phyloP scores from a whole-genome alignment of 2,113 vertebrate genomes.

The Rutilus rutilus region DNA sequence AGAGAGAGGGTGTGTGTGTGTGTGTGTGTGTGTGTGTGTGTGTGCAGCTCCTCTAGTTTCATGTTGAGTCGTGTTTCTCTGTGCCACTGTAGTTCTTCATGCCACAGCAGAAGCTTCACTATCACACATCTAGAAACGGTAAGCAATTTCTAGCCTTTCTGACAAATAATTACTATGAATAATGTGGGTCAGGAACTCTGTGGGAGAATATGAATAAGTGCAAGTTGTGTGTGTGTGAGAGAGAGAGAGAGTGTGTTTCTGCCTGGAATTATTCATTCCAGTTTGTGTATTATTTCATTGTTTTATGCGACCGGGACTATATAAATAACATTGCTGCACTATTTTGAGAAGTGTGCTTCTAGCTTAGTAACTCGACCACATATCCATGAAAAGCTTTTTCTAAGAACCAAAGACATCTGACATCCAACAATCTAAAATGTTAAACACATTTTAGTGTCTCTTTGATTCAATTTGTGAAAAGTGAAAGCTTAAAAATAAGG shows the following conservation, averaged over 20 bases:
- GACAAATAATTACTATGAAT: not conserved
- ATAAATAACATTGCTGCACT: no score
- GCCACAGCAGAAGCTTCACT: not conserved
- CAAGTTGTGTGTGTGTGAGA: not conserved
- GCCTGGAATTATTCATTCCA: not conserved
- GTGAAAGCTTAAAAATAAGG: not conserved
- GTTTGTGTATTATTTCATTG: not conserved
- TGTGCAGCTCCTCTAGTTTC: not conserved
- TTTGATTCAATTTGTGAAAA: not conserved
- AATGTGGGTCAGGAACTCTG: not conserved
- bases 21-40: not conserved
- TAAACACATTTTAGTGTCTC: not conserved
- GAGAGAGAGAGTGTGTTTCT: not conserved
- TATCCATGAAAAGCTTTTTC: not conserved
- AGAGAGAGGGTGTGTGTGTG: not conserved
- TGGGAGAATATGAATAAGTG: not conserved
- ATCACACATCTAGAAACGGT: not conserved
- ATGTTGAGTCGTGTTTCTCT: slow-evolving; percentile 28
- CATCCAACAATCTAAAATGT: not conserved
- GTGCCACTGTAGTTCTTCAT: not conserved
- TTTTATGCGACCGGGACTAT: not conserved
- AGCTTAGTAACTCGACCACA: not conserved
- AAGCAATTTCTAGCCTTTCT: not conserved
- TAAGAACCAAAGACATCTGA: not conserved
- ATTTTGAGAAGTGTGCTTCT: not conserved